Conservation (phyloP, 2,888 invertebrate species). For the Prenolepis imparis region DNA sequence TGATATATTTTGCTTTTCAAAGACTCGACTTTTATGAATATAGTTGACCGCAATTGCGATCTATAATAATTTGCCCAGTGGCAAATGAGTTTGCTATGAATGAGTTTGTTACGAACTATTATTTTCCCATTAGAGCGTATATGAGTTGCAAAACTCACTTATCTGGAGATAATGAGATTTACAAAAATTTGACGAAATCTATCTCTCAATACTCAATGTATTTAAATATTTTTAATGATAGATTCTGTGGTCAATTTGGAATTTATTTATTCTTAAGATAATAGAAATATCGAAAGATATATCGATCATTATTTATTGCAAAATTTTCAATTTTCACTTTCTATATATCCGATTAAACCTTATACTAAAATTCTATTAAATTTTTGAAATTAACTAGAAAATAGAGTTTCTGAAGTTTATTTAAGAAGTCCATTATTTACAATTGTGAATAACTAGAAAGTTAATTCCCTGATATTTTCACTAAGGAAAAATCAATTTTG, state of each 20-base stretch:
- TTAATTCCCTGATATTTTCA: background rate
- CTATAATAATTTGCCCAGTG: background rate
- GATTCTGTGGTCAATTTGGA: background rate
- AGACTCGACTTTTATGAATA: slow-evolving; percentile 7
- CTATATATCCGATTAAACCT: background rate
- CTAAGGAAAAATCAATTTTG: background rate
- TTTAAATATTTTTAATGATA: background rate
- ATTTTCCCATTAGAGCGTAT: background rate
- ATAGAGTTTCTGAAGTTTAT: background rate
- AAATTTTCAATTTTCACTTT: background rate
- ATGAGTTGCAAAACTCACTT: slow-evolving; percentile 2
- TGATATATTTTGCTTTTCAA: background rate
- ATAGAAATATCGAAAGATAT: background rate
- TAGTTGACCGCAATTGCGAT: background rate
- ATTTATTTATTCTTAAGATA: background rate
- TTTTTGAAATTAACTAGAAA: background rate
- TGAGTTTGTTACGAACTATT: background rate
- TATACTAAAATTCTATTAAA: background rate
- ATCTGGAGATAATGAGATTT: background rate
- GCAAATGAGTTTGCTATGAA: background rate
- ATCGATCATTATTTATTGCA: background rate
- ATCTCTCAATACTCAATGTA: background rate
- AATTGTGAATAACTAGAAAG: background rate
- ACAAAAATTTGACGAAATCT: background rate
- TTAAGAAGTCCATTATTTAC: background rate